Conservation (phyloP, 2,797 vertebrate species). For the Neosilurus mollespiculum region DNA sequence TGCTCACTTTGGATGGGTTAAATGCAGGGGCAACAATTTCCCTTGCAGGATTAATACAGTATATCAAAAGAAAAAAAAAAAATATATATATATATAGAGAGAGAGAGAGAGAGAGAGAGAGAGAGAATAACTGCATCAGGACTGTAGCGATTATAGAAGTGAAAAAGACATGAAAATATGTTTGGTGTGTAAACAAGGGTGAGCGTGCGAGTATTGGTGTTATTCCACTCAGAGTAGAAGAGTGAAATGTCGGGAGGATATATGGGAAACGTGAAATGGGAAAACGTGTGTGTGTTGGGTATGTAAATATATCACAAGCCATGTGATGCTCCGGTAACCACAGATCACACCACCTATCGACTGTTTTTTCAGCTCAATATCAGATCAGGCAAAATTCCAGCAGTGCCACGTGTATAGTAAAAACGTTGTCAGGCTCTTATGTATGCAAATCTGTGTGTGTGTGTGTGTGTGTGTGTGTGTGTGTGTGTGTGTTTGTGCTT, state of each 20-base stretch:
- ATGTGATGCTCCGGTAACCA: slow-evolving; percentile 17
- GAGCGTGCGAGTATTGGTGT: slow-evolving; percentile 41
- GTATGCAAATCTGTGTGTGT: slow-evolving; percentile 35
- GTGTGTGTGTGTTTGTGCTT: no score
- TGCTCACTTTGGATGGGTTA: no score
- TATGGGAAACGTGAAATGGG: slow-evolving; percentile 25
- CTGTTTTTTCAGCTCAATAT: slow-evolving; percentile 30
- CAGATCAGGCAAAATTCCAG: slow-evolving; percentile 24
- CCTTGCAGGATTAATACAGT: no score
- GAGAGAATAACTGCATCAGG: no score
- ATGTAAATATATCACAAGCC: slow-evolving; percentile 25
- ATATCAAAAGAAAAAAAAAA: no score
- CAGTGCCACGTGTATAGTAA: slow-evolving; percentile 6
- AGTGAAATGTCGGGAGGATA: slow-evolving; percentile 26
- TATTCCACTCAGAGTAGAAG: slow-evolving; percentile 52
- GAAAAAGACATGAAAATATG: not conserved
- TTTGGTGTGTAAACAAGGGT: slow-evolving; percentile 15
- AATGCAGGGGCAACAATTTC: no score
- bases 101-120: no score
- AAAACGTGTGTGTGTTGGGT: slow-evolving; percentile 41
- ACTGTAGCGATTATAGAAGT: not conserved
- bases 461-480: slow-evolving; percentile 34
- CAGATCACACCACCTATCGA: slow-evolving; percentile 37
- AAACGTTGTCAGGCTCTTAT: not conserved
- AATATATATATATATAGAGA: no score